Base-by-base conservation (phyloP, 2,797 vertebrate genomes). In the Naso thynnoides region DNA sequence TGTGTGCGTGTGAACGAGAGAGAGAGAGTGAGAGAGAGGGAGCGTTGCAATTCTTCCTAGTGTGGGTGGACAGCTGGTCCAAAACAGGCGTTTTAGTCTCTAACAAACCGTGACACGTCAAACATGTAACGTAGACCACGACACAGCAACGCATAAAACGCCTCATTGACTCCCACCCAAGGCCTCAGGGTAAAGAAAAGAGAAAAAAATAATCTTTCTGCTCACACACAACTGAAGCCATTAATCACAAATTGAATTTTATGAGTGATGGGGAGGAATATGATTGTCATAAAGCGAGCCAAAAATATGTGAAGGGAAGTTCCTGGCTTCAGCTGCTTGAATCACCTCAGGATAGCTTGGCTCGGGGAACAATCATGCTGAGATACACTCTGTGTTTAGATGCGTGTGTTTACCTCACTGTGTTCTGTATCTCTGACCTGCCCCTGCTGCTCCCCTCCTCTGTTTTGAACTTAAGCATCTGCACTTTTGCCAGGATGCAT, bases 91-190 rank as follows among this genome's bases (percentile, higher is more conserved):
- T 91, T 89, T 90, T 85, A 86, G 83, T 84, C 70, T 82, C 82
- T 85, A 88, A 92, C 91, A 90, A 91, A 92, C 84, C 86, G 58
- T 94, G 86, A 89, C 88, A 87, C 62, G 88, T 90, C 90, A 85
- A 88, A 91, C 90, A 85, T 87, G 83, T 88, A 90, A 85, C 33
- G 61, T 84, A 76, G 84, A 85, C 83, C 53, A 31, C 76, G 73
- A 89, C 79, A 86, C 61, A 52, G 76, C 83, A 84, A 81, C 72
- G 68, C 48, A 85, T 93, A 89, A 91, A 94, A 92, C 9, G 88
- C 83, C 77, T 89, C 92, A 89, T 86, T 90, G 88, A 91, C 79
- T 88, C 59, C 61, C 76, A 81, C 66, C 73, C 60, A 64, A 78
- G 62, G 82, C 87, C 87, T 82, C 0, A 2, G 77, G 89, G 81